Evolutionary conservation across 2,797 vertebrate genomes (phyloP).

Genomic region (Lepus townsendii): DNA sequence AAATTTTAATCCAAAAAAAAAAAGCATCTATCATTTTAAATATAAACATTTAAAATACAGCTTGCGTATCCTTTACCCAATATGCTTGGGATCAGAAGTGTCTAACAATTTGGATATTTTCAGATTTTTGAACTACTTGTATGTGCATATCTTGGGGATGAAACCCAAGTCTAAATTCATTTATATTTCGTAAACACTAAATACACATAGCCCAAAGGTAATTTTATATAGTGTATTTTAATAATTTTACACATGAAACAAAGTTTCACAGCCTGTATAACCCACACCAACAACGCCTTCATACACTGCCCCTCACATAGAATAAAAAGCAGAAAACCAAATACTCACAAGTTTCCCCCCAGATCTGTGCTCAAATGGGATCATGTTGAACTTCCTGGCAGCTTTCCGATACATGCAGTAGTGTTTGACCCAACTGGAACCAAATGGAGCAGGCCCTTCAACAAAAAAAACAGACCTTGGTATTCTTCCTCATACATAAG

Average conservation of each 20-base stretch:
- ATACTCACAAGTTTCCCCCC: slow-evolving; percentile 95
- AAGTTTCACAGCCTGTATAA: too few relatives aligned
- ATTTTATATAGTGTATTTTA: too few relatives aligned
- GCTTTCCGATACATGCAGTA: slow-evolving; percentile 97
- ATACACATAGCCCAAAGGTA: too few relatives aligned
- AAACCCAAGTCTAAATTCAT: too few relatives aligned
- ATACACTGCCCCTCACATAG: not conserved
- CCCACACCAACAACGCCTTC: not conserved
- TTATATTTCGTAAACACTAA: too few relatives aligned
- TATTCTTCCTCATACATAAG: not conserved
- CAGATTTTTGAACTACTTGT: too few relatives aligned
- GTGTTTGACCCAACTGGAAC: slow-evolving; percentile 99
- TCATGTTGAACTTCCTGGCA: slow-evolving; percentile 96
- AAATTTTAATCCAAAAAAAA: slow-evolving; percentile 10
- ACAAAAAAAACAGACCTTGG: slow-evolving; percentile 48
- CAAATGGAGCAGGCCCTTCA: slow-evolving; percentile 97
- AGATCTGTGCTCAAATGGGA: slow-evolving; percentile 97
- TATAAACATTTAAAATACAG: not conserved
- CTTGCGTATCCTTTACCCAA: too few relatives aligned
- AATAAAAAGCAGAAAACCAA: not conserved
- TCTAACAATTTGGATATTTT: too few relatives aligned
- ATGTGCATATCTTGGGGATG: too few relatives aligned
- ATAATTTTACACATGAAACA: too few relatives aligned
- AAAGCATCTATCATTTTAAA: not conserved
- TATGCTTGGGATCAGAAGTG: too few relatives aligned